Base-by-base conservation (phyloP, 2,888 invertebrate genomes). In the Carcina quercana region DNA sequence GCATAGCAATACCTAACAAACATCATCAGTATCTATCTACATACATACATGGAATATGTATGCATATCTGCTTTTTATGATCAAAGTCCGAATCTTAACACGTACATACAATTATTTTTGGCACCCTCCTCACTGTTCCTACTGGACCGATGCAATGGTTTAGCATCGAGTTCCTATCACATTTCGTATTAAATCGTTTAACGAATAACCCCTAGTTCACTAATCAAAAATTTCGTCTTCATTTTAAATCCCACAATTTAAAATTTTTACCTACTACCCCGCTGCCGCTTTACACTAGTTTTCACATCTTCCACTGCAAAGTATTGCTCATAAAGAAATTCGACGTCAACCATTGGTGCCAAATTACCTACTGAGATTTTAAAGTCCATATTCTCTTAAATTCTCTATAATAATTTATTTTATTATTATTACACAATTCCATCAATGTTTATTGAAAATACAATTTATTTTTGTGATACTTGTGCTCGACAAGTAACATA, bases 101-200 rank as follows among this genome's bases (percentile, higher is more conserved):
- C 20, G 20, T 20, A 20, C 8, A 20, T 20, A 20, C 20, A 10
- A 20, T n/a, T n/a, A n/a, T 38, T 56, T 28, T 50, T 53, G 54
- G 53, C 53, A 55, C 52, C 49, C 38, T 47, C 37, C 38, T 38
- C 44, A 41, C 42, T 37, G 38, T 30, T 34, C n/a, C n/a, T n/a
- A n/a, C 34, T 42, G 40, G 39, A 43, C 42, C 28, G 40, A 37
- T 38, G 38, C 42, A 29, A 45, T 33, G 14, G 11, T 26, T 40
- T 26, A 40, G 43, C 42, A 41, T 43, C 35, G 17, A 34, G 29
- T 40, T 47, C 42, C 37, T 56, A 56, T 54, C 52, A 55, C 54
- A 54, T 42, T 49, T 49, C 40, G 25, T 39, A 32, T 34, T 40
- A 32, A 39, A 32, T 15, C 8, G 11, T 21, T 14, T 24, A 5